Percentiles rank a stretch among this genome's conserved stretches.
phyloP scores from a whole-genome alignment of 2,797 vertebrate species.

The Melopsittacus undulatus region DNA sequence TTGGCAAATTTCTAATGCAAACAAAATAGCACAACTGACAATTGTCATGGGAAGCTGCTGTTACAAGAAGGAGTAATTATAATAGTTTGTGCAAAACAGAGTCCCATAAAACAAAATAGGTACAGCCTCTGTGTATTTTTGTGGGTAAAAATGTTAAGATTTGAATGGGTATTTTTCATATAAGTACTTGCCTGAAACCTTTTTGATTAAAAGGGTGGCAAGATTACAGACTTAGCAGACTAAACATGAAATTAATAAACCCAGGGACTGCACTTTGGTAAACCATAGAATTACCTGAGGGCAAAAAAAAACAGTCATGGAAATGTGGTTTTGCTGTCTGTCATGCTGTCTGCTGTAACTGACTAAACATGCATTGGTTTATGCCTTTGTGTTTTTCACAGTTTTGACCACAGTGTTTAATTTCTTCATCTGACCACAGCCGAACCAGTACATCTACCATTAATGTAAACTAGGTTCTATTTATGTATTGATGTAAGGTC shows the following conservation, averaged over 20 bases:
- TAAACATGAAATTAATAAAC: slow-evolving; percentile 71
- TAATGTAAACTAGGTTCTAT: slow-evolving; percentile 6
- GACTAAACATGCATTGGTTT: slow-evolving; percentile 40
- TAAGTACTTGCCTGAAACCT: background rate
- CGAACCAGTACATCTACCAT: background rate
- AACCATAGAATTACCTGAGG: slow-evolving; percentile 69
- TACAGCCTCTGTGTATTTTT: background rate
- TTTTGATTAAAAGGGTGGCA: slow-evolving; percentile 29
- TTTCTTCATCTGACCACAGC: background rate
- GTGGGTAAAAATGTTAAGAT: background rate
- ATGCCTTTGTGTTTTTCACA: slow-evolving; percentile 22
- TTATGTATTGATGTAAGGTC: background rate
- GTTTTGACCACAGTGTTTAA: slow-evolving; percentile 52
- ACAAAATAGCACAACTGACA: slow-evolving; percentile 18
- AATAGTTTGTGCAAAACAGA: background rate
- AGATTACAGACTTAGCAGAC: slow-evolving; percentile 45
- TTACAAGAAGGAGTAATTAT: slow-evolving; percentile 47
- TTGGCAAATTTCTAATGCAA: slow-evolving; percentile 55
- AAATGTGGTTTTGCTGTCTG: slow-evolving; percentile 75
- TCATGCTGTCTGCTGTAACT: slow-evolving; percentile 62
- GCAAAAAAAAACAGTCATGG: slow-evolving; percentile 13
- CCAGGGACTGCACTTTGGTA: slow-evolving; percentile 72
- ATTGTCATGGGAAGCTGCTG: slow-evolving; percentile 42
- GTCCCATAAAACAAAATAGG: background rate
- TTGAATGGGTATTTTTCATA: background rate